Evolutionary conservation across 2,797 vertebrate species (phyloP), one percentile per base, ranked within the genome.

Genomic region (Eutrigla gurnardus): DNA sequence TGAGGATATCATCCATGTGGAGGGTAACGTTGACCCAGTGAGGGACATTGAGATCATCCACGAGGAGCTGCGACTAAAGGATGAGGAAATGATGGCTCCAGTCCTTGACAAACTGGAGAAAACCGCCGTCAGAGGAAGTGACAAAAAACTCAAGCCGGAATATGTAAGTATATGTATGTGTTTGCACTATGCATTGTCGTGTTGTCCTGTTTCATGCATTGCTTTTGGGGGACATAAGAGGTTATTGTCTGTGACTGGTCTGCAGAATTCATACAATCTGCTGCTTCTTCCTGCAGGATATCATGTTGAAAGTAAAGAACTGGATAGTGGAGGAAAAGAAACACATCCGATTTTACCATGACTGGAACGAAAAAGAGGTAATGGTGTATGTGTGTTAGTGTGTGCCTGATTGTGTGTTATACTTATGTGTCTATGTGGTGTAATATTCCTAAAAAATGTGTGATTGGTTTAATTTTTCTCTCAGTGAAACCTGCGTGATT

Each of bases 351-450:
- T 99, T 96, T 95, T 96, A 93, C 92, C 94, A 92, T 45, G 98
- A 99, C 61, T 99, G 98, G 98, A 99, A 99, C 67, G 98, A 99
- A 88, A 99, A 99, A 95, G 98, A 99, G 97, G 98, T 99, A 76
- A 91, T 58, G 89, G 86, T 49, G 47, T 11, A 0, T 46, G 46
- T 60, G 39, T 59, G 0, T 58, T 10, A 68, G 12, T 57, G 18
- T 40, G 11, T 25, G 17, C 12, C 3, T 7, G 10, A 37, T 36
- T 18, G 12, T 58, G 32, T 50, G 33, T 36, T 60, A 25, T 14
- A 3, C 14, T 36, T 7, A 25, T 47, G 1, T 47, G 43, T 47
- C 32, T 39, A 15, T 17, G 58, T 62, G 12, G 2, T 55, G 35
- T 43, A 35, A 70, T 18, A 25, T 25, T 25, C 25, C 25, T 25